These are phyloP conservation scores for Upupa epops DNA, from an alignment of 2,113 vertebrate genomes.

Conservation along the genomic window DNA sequence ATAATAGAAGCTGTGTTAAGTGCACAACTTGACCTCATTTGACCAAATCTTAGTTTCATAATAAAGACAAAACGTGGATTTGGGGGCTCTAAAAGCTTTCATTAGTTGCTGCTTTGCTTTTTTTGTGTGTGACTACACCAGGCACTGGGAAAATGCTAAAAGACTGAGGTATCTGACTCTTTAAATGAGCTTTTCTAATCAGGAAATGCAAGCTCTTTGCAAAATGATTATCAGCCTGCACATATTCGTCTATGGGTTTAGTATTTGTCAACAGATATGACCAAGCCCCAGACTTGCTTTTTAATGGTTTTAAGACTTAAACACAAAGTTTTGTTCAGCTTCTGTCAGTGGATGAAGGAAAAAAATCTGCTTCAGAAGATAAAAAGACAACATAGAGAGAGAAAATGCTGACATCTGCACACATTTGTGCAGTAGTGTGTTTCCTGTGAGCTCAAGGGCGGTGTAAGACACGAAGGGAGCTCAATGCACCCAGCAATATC, in stretches of 20 bases:
- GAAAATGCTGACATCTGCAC: not conserved
- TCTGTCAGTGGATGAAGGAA: not conserved
- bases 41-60: constrained; percentile 71
- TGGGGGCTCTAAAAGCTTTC: constrained; percentile 62
- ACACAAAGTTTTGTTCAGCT: not conserved
- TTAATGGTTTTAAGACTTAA: not conserved
- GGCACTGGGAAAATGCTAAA: constrained; percentile 9
- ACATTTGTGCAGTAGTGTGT: not conserved
- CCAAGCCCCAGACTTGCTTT: not conserved
- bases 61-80: constrained; percentile 66
- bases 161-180: constrained; percentile 37
- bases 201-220: constrained; percentile 58
- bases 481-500: not conserved
- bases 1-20: constrained; percentile 64
- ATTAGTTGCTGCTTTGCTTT: constrained; percentile 37
- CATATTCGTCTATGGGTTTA: not conserved
- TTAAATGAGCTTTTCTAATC: constrained; percentile 33
- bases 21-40: constrained; percentile 71
- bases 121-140: constrained; percentile 23
- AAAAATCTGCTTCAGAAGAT: not conserved
- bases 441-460: not conserved
- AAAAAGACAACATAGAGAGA: not conserved
- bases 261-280: not conserved
- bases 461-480: not conserved
- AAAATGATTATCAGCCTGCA: not conserved